These are phyloP conservation scores for Chloebia gouldiae DNA, from an alignment of 2,113 vertebrate species.

Conservation along the genomic window DNA sequence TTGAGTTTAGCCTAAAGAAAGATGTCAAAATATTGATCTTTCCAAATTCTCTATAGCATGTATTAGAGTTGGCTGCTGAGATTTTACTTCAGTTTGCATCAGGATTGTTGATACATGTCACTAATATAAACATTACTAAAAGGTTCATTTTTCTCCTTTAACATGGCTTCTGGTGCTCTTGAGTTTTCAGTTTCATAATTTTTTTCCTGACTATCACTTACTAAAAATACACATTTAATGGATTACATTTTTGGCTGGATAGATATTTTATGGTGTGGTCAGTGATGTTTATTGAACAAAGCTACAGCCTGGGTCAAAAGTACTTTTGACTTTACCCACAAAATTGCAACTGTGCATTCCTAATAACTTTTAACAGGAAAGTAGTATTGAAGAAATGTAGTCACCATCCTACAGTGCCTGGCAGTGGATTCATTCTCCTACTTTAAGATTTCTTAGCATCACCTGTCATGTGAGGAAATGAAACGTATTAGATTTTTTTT, in stretches of 20 bases:
- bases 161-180: not conserved
- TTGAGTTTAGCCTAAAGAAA: not conserved
- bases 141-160: not conserved
- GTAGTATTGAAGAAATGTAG: not conserved
- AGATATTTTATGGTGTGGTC: not conserved
- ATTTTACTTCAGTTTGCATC: not conserved
- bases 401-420: not conserved
- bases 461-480: not conserved
- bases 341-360: not conserved
- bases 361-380: not conserved
- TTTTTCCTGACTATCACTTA: not conserved
- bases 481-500: not conserved
- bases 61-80: not conserved
- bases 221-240: not conserved
- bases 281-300: not conserved
- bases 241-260: not conserved
- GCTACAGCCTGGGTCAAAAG: not conserved
- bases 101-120: not conserved
- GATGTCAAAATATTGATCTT: conserved; percentile 43
- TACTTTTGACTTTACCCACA: not conserved
- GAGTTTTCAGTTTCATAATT: not conserved
- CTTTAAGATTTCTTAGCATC: not conserved
- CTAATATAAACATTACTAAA: not conserved
- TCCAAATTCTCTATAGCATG: not conserved
- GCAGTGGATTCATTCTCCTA: not conserved